These are phyloP conservation scores for Rhadina sibilatrix DNA, from an alignment of 2,113 vertebrate genomes.

Conservation along the genomic window DNA sequence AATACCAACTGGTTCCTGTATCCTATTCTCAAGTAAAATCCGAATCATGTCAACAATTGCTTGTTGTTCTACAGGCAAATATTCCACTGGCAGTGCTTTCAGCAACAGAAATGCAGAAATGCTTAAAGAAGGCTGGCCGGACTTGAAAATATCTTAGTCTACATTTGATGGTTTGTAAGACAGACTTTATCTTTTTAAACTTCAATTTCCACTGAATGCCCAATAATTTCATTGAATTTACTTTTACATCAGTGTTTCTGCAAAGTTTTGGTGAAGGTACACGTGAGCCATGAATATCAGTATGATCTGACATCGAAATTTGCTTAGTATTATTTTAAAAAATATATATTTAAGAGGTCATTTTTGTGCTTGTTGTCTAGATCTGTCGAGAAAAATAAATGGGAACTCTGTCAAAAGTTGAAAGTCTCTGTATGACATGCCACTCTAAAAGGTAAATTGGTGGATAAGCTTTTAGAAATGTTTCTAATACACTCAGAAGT, in stretches of 20 bases:
- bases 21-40: neutral
- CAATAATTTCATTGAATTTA: neutral
- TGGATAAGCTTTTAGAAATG: neutral
- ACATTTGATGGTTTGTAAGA: neutral
- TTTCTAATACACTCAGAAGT: neutral
- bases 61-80: neutral
- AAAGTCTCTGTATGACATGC: neutral
- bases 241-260: neutral
- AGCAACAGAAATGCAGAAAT: neutral
- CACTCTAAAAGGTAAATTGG: neutral
- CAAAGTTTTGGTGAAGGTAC: neutral
- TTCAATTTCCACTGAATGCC: neutral
- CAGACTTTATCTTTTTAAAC: neutral
- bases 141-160: neutral
- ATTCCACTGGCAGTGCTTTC: neutral
- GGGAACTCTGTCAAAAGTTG: neutral
- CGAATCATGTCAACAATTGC: neutral
- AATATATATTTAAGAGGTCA: neutral
- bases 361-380: neutral
- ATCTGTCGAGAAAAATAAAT: neutral
- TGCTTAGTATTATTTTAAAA: neutral
- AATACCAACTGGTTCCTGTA: neutral
- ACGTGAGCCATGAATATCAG: rapidly evolving
- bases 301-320: neutral
- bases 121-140: neutral